Conservation (phyloP, 1,140 invertebrate species). For the Ylistrum balloti region DNA sequence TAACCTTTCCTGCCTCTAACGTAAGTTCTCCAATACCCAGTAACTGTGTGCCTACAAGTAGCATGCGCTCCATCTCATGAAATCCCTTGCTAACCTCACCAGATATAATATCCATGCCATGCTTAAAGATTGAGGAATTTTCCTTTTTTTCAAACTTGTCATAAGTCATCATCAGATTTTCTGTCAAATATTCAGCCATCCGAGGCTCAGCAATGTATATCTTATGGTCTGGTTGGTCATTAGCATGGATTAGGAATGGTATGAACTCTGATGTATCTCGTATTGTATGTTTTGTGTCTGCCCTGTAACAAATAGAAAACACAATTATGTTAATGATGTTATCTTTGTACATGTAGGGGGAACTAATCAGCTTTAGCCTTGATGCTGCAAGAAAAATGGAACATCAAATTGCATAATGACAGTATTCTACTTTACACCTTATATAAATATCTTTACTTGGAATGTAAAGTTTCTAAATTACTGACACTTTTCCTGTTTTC, state of each 20-base stretch:
- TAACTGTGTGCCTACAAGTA: constrained; percentile 76
- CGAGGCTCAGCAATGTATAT: constrained; percentile 71
- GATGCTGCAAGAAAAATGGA: too few species aligned
- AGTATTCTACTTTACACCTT: too few species aligned
- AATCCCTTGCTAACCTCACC: constrained; percentile 79
- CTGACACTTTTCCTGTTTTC: too few species aligned
- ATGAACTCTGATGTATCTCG: constrained; percentile 69
- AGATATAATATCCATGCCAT: constrained; percentile 74
- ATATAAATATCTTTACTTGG: too few species aligned
- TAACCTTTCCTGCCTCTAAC: constrained; percentile 73
- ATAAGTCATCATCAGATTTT: constrained; percentile 73
- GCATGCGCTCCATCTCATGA: constrained; percentile 81
- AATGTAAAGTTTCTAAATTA: too few species aligned
- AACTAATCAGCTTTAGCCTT: too few species aligned
- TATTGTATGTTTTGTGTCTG: constrained; percentile 72
- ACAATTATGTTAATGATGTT: too few species aligned
- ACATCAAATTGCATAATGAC: too few species aligned
- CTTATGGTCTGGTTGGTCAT: constrained; percentile 25
- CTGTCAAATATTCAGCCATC: constrained; percentile 71
- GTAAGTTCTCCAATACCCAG: constrained; percentile 80
- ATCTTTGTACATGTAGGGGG: too few species aligned
- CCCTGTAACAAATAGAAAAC: constrained; percentile 66
- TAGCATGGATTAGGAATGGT: constrained; percentile 69
- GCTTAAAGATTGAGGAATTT: constrained; percentile 58
- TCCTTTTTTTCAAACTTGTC: constrained; percentile 71